These are phyloP conservation scores for Acropternis orthonyx DNA, from an alignment of 2,797 vertebrate genomes.

Conservation along the genomic window DNA sequence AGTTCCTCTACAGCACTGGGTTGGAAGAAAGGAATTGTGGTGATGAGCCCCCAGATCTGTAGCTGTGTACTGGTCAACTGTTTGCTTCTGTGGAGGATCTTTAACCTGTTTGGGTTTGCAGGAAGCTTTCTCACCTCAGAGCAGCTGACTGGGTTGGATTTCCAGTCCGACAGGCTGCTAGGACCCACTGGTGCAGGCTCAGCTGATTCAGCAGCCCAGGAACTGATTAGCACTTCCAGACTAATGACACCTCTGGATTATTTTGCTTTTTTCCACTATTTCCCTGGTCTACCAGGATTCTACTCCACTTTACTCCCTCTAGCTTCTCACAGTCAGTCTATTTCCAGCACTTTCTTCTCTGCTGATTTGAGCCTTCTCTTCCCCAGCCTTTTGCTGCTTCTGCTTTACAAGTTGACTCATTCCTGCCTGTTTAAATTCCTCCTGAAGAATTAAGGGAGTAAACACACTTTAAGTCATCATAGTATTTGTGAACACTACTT, in stretches of 20 bases:
- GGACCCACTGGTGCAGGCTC: rapidly evolving
- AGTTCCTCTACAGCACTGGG: background rate
- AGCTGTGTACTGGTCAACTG: background rate
- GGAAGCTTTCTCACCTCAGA: background rate
- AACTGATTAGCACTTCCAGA: background rate
- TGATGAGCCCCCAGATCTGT: background rate
- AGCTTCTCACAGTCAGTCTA: background rate
- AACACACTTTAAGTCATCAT: background rate
- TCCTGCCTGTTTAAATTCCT: background rate
- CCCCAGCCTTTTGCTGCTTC: background rate
- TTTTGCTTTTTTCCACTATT: background rate
- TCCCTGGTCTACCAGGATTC: background rate
- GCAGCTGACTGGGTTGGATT: background rate
- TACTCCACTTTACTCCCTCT: background rate
- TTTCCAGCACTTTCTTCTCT: background rate
- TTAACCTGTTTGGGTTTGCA: background rate
- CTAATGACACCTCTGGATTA: background rate
- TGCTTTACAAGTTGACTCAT: background rate
- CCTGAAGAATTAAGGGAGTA: background rate
- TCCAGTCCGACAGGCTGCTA: background rate
- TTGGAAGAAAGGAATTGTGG: background rate
- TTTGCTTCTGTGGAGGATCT: background rate
- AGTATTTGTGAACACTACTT: background rate
- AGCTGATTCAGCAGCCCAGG: background rate
- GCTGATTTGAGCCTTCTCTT: background rate